Conservation (phyloP, 2,888 invertebrate species). For the Schrankia costaestrigalis region DNA sequence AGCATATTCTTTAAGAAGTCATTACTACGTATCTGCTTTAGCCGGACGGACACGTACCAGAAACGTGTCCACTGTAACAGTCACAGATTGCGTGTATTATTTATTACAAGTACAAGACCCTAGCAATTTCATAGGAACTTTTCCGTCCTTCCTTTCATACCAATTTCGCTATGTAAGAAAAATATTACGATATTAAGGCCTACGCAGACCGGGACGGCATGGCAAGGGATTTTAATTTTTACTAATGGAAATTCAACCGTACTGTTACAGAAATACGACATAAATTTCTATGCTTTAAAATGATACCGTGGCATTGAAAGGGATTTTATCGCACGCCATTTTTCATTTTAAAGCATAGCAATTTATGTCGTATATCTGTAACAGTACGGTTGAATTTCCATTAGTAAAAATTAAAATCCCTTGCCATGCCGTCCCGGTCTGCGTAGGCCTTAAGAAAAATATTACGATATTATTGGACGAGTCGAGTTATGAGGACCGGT, state of each 20-base stretch:
- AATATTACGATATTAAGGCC: constrained; percentile 79
- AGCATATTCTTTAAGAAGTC: constrained; percentile 14
- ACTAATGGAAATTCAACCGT: too few relatives aligned
- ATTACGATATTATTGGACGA: constrained; percentile 76
- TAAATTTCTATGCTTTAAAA: too few relatives aligned
- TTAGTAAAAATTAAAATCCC: too few relatives aligned
- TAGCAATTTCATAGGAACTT: constrained; percentile 68
- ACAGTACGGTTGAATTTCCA: too few relatives aligned
- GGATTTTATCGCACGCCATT: too few relatives aligned
- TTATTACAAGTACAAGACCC: constrained; percentile 69
- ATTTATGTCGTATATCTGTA: too few relatives aligned
- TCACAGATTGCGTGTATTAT: constrained; percentile 76
- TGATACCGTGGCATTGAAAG: too few relatives aligned
- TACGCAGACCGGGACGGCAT: too few relatives aligned
- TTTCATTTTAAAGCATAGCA: too few relatives aligned
- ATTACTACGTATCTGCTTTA: constrained; percentile 9
- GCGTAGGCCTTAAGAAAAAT: constrained; percentile 75
- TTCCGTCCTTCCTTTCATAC: constrained; percentile 72
- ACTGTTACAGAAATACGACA: too few relatives aligned
- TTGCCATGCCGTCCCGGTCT: too few relatives aligned
- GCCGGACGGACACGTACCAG: constrained; percentile 24
- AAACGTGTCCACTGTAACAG: constrained; percentile 36
- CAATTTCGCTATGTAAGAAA: constrained; percentile 73
- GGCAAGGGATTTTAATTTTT: too few relatives aligned
- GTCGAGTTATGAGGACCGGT: constrained; percentile 65